Conservation (phyloP, 2,888 invertebrate species). For the Drosophila neonasuta region DNA sequence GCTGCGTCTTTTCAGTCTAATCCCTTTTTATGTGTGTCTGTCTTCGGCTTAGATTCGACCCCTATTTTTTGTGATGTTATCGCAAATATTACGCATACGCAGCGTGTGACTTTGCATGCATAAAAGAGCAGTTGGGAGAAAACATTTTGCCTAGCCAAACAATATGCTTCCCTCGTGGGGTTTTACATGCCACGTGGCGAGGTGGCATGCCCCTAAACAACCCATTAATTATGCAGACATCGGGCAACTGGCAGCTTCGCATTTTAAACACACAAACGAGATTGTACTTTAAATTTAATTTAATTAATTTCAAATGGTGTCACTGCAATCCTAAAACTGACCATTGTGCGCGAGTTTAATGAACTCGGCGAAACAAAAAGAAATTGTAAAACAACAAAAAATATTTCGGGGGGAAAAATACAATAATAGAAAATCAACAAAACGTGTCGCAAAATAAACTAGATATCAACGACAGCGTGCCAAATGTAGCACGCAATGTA, state of each 20-base stretch:
- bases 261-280: background rate
- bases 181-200: slow-evolving; percentile 29
- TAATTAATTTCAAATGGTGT: slow-evolving; percentile 14
- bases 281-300: slow-evolving; percentile 1
- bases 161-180: background rate
- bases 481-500: slow-evolving; percentile 66
- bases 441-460: slow-evolving; percentile 65
- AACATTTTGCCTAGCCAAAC: slow-evolving; percentile 47
- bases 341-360: slow-evolving; percentile 50
- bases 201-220: slow-evolving; percentile 4
- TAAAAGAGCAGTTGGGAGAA: slow-evolving; percentile 55
- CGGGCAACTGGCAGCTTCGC: slow-evolving; percentile 14
- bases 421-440: slow-evolving; percentile 60
- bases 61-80: slow-evolving; percentile 1
- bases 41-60: background rate
- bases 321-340: slow-evolving; percentile 14
- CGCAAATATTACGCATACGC: slow-evolving; percentile 63
- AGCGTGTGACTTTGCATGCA: slow-evolving; percentile 69
- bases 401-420: slow-evolving; percentile 22
- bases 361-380: slow-evolving; percentile 47
- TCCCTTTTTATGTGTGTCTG: background rate
- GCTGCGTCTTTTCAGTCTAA: background rate
- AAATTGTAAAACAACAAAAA: slow-evolving; percentile 11
- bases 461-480: slow-evolving; percentile 51
- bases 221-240: slow-evolving; percentile 65